Evolutionary conservation across 2,113 vertebrate species (phyloP).

Genomic region (Arizona elegans): DNA sequence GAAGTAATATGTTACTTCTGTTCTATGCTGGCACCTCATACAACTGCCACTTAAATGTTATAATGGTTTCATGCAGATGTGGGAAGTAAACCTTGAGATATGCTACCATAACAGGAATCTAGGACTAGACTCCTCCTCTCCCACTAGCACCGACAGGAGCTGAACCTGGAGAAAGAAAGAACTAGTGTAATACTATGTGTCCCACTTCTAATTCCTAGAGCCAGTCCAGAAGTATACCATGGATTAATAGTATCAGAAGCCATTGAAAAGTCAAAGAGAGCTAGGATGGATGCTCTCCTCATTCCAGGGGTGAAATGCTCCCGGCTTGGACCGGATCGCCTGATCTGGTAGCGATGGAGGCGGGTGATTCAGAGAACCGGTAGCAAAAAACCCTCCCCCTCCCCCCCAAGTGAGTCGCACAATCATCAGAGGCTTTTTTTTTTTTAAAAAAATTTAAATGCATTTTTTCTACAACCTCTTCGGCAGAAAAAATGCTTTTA

Average conservation of each 20-base stretch:
- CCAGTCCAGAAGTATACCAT: background rate
- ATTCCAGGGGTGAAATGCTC: background rate
- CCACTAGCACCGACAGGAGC: background rate
- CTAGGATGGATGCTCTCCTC: background rate
- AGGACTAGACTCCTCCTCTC: background rate
- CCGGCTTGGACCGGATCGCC: no score
- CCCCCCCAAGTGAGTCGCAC: no score
- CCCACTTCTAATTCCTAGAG: background rate
- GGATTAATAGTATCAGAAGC: background rate
- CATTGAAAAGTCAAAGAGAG: background rate
- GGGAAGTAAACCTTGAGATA: background rate
- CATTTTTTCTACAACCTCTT: no score
- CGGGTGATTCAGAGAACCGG: no score
- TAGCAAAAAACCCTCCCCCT: no score
- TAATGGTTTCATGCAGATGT: background rate
- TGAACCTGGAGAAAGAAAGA: background rate
- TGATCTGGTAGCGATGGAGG: no score
- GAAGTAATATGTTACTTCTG: background rate
- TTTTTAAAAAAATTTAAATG: no score
- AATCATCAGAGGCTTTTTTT: no score
- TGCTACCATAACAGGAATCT: background rate
- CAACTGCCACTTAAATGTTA: background rate
- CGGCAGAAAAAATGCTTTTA: no score
- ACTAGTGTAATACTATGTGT: background rate
- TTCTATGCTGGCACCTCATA: background rate